Base-by-base conservation (phyloP, 2,888 invertebrate species). In the Nebria brevicollis region DNA sequence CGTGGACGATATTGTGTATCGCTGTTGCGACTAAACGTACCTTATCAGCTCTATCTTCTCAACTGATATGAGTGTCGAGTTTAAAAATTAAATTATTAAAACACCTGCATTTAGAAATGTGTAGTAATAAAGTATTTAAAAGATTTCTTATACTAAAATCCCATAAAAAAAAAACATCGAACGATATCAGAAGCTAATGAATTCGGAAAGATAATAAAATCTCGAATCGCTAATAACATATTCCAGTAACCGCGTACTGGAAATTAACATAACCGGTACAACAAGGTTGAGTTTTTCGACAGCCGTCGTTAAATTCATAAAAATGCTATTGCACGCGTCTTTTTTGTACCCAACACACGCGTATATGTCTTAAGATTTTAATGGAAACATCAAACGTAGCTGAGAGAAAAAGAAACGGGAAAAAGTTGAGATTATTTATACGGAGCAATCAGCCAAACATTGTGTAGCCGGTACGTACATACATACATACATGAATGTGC, bases 361-460 rank as follows among this genome's bases (percentile, higher is more conserved):
- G 66, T 70, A 77, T 77, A 81, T 73, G 81, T 81, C 81, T 81
- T 77, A 54, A 73, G 68, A 77, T 81, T 81, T 77, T 81, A 81
- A 81, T 81, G 81, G 77, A 81, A 81, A 81, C 81, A 81, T 81
- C 81, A 81, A 81, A 81, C 70, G 66, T 34, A 43, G 34, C 13
- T 73, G 72, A 26, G 43, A 73, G 41, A 43, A 13, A 73, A 13
- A 73, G 54, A 41, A 25, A 20, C 25, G 26, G 26, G 70, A 80
- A 80, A 80, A 68, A 75, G 34, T 74, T 11, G 75, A 54, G 72
- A 80, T 75, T 65, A 75, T 74, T 74, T 73, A 75, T 68, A 66
- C 74, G 42, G 43, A 66, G 75, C 74, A 78, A 77, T 77, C 77
- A 77, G 72, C 72, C n/a, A 72, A 34, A 20, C 54, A 54, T 54